Percentiles rank a stretch among this genome's conserved stretches.
phyloP scores from a whole-genome alignment of 2,113 vertebrate species.

The Hemiprocne comata region DNA sequence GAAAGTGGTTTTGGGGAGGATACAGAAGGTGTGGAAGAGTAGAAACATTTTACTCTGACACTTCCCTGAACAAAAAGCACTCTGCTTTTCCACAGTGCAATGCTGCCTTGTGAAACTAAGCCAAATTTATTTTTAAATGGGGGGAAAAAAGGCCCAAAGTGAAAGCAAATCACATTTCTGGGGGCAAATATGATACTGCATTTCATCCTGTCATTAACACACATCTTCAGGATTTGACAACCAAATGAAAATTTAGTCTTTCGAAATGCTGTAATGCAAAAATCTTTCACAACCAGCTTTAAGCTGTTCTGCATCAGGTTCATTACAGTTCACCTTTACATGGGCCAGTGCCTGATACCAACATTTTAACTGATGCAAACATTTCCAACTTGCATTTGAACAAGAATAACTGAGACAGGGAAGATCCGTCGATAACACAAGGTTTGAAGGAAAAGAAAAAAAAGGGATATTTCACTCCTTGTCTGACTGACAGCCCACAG shows the following conservation, averaged over 20 bases:
- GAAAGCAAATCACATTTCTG: constrained; percentile 23
- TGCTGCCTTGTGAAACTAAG: not conserved
- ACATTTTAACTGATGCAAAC: not conserved
- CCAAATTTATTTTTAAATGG: constrained; percentile 48
- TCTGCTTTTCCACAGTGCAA: constrained; percentile 26
- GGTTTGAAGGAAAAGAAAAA: not conserved
- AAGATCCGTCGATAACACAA: not conserved
- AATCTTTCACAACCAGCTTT: not conserved
- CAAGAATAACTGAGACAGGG: not conserved
- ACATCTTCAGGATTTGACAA: not conserved
- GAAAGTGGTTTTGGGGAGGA: constrained; percentile 36
- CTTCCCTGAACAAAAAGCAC: constrained; percentile 21
- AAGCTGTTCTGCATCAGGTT: not conserved
- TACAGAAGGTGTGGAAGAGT: constrained; percentile 33
- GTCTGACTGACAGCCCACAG: not conserved
- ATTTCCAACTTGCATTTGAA: not conserved
- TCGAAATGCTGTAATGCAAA: not conserved
- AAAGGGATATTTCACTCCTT: not conserved
- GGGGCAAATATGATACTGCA: not conserved
- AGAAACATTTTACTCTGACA: constrained; percentile 58
- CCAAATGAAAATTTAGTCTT: not conserved
- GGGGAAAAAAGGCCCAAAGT: not conserved
- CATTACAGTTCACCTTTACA: not conserved
- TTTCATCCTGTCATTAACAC: constrained; percentile 1
- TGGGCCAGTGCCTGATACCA: accelerated